Evolutionary conservation across 2,113 vertebrate genomes (phyloP).

Genomic region (Hippocampus barbouri): DNA sequence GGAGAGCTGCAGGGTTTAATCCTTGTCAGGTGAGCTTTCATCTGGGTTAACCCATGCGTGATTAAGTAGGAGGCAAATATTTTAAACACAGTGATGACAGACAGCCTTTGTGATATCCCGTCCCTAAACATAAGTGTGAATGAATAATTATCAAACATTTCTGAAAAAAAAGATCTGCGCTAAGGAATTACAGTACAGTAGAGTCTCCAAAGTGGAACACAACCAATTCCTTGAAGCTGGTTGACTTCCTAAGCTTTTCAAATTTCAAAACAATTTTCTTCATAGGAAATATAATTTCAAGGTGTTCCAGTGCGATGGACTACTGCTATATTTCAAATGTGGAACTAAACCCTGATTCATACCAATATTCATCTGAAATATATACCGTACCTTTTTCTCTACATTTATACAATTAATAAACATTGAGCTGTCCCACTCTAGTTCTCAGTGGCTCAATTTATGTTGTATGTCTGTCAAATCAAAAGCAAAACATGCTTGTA

Average conservation of each 20-base stretch:
- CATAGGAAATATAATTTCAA: no score
- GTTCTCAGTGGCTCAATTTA: no score
- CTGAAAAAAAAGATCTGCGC: background rate
- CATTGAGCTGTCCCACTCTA: no score
- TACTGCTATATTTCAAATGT: no score
- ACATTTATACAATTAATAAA: no score
- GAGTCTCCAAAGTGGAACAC: background rate
- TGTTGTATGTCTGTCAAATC: no score
- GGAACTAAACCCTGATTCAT: no score
- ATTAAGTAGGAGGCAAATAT: background rate
- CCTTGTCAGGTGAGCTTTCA: background rate
- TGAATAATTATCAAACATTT: slow-evolving; percentile 10
- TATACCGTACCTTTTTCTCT: no score
- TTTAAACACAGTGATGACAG: slow-evolving; percentile 20
- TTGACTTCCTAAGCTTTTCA: no score
- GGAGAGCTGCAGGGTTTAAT: slow-evolving; percentile 2
- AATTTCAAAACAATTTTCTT: no score
- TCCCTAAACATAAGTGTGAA: background rate
- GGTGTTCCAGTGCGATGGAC: no score
- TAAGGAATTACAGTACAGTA: background rate
- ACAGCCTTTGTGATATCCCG: slow-evolving; percentile 22
- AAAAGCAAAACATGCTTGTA: background rate
- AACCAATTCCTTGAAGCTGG: background rate
- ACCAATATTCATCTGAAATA: no score
- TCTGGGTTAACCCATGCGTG: slow-evolving; percentile 7